Evolutionary conservation across 1,140 invertebrate genomes (phyloP).

Genomic region (Chionoecetes opilio): DNA sequence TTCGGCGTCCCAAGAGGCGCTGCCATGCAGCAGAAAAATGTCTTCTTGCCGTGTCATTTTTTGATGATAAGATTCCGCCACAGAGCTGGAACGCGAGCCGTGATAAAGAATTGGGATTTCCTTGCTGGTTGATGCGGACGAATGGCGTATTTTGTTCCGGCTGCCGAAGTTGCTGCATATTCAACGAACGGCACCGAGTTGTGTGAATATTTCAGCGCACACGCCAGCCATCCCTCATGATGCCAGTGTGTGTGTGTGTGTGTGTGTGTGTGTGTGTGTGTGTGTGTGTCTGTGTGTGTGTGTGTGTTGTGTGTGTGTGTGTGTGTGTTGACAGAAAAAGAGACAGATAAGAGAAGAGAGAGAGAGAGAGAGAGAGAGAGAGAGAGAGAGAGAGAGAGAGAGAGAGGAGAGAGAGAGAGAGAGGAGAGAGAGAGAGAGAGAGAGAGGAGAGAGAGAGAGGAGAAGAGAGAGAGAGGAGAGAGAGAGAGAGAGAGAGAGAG

Average conservation of each 20-base stretch:
- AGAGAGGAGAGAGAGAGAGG: too few species aligned
- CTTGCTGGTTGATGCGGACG: slow-evolving; percentile 42
- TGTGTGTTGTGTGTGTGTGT: too few species aligned
- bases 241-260: not conserved
- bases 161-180: slow-evolving; percentile 43
- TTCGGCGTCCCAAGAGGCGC: not conserved
- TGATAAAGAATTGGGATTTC: slow-evolving; percentile 44
- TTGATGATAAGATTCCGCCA: slow-evolving; percentile 51
- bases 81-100: slow-evolving; percentile 7
- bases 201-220: slow-evolving; percentile 28
- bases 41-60: slow-evolving; percentile 47
- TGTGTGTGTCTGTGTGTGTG: too few species aligned
- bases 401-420: too few species aligned
- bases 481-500: too few species aligned
- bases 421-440: too few species aligned
- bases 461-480: too few species aligned
- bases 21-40: slow-evolving; percentile 24
- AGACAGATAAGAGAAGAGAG: too few species aligned
- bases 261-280: too few species aligned
- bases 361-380: too few species aligned
- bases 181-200: not conserved
- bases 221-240: slow-evolving; percentile 5
- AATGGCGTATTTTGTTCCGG: slow-evolving; percentile 45
- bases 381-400: too few species aligned
- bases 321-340: too few species aligned